Evolutionary conservation across 2,888 invertebrate genomes (phyloP), one percentile per base, ranked within the genome.

Genomic region (Cremastobaeus sp.): DNA sequence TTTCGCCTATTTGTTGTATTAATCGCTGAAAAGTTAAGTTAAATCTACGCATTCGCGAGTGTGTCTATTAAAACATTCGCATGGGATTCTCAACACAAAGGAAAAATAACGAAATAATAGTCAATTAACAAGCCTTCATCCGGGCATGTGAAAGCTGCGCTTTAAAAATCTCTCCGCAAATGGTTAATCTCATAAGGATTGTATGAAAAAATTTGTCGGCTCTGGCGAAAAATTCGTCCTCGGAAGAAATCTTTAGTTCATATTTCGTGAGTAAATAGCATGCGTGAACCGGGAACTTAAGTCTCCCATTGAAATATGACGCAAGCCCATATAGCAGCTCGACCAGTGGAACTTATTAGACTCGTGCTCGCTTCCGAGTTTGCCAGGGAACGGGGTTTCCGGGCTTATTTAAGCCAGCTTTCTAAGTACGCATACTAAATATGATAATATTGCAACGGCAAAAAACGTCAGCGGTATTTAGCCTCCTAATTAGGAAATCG

Each of bases 381-480:
- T 76, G 72, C 81, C 79, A 77, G 79, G 77, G 57, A 68, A 71
- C 64, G 66, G 72, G 78, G 60, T 80, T 79, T 78, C 79, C 64
- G 79, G 83, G 85, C 83, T 87, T 87, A 86, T 87, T 86, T 86
- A 87, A 87, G 86, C 84, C 79, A 82, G 82, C 83, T 84, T 84
- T 79, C 85, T 86, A 86, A 87, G 86, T 86, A 81, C 82, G 87
- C 86, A 87, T 87, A 87, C 87, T 86, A 86, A 87, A 87, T 87
- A 87, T 86, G 86, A 86, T 87, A 86, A 87, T 87, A 86, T 86
- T 86, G 86, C 85, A 85, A 84, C 83, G 83, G 81, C 82, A 85
- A 85, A 85, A 86, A 85, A 85, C 83, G 85, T 85, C 86, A 84
- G 84, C 80, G 85, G 87, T 86, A 87, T 87, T 87, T 87, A 87